Base-by-base conservation (phyloP, 2,888 invertebrate genomes). In the Odontomyia ornata region DNA sequence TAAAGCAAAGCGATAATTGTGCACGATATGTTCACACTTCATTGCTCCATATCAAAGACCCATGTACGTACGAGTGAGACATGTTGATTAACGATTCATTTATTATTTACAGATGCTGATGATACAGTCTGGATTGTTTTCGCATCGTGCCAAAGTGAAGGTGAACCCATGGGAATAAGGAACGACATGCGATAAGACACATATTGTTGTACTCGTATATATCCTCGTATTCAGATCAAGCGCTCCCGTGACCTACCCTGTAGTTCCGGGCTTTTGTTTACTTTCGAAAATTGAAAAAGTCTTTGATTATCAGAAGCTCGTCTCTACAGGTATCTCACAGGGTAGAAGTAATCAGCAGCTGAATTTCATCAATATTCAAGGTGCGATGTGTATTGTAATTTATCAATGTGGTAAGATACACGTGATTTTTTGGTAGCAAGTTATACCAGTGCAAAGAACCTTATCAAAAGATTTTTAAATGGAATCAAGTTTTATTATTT, bases 291-390 rank as follows among this genome's bases (percentile, higher is more conserved):
- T 83, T 77, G 78, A 80, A 83, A 83, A 82, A 81, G 77, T 82
- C 81, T 81, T 82, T 81, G 83, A 83, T 83, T 85, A 92, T 96
- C 96, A 96, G 96, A 96, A 96, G 96, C 96, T 97, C 96, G 96
- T 96, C 95, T 96, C 95, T 96, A 96, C 96, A 96, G 96, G 96
- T 96, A 96, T 96, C 96, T 96, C 95, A 96, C 95, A 95, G 96
- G 95, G 86, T 86, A 87, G 86, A 86, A 86, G 83, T 83, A 84
- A 84, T 83, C 87, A 82, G 82, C 86, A 47, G 28, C 3, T 3
- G 52, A 52, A 52, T 4, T 18, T 15, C 7, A 52, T 52, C 5
- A 52, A 52, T 9, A 52, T n/a, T 52, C 15, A 52, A 52, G 52
- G 52, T 52, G 52, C 13, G 52, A 13, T 43, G 43, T 43, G 7